Evolutionary conservation across 2,888 invertebrate species (phyloP).

Genomic region (Coleophora deauratella): DNA sequence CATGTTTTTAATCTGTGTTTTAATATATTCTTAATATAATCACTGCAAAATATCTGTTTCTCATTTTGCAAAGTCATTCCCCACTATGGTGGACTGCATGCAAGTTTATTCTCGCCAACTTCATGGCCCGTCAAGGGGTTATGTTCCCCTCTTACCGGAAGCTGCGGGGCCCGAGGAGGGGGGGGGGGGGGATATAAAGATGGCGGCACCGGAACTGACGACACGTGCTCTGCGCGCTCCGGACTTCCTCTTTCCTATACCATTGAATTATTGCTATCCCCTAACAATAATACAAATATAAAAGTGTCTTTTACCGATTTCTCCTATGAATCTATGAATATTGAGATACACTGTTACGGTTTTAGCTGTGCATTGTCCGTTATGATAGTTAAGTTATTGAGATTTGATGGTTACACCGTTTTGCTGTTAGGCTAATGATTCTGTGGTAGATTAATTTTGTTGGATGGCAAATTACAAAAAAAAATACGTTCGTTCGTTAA

Average conservation of each 20-base stretch:
- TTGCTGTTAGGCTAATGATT: too few relatives aligned
- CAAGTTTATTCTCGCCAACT: too few relatives aligned
- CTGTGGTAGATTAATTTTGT: too few relatives aligned
- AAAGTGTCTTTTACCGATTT: slow-evolving; percentile 9
- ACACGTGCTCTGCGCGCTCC: slow-evolving; percentile 67
- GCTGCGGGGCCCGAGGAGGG: slow-evolving; percentile 16
- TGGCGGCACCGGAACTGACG: slow-evolving; percentile 63
- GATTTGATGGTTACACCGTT: slow-evolving; percentile 3
- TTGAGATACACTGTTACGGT: slow-evolving; percentile 1
- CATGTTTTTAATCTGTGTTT: too few relatives aligned
- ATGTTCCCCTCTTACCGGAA: slow-evolving; percentile 38
- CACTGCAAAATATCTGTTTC: too few relatives aligned
- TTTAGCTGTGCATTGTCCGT: slow-evolving; percentile 7
- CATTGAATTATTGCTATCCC: slow-evolving; percentile 63
- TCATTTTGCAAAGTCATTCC: too few relatives aligned
- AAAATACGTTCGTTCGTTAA: too few relatives aligned
- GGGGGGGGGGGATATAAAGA: slow-evolving; percentile 54
- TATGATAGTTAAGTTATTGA: slow-evolving; percentile 11
- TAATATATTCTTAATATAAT: too few relatives aligned
- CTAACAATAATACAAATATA: slow-evolving; percentile 32
- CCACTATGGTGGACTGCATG: too few relatives aligned
- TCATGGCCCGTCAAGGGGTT: too few relatives aligned
- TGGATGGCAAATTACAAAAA: neutral
- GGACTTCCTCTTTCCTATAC: slow-evolving; percentile 59
- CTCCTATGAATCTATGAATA: neutral